Conservation (phyloP, 2,113 vertebrate species). For the Brachionichthys hirsutus region DNA sequence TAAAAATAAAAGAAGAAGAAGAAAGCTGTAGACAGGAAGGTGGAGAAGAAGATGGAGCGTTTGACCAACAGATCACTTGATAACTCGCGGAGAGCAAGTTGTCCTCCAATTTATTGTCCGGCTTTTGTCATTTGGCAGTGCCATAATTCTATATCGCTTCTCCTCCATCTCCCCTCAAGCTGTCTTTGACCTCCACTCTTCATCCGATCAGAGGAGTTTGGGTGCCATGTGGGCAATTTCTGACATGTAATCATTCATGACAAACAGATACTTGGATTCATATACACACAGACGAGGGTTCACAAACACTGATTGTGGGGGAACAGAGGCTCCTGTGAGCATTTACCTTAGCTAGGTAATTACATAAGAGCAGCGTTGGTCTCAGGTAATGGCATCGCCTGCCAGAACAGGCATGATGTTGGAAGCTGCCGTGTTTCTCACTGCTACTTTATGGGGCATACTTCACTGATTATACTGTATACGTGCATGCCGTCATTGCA, state of each 20-base stretch:
- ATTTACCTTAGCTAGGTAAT: slow-evolving; percentile 56
- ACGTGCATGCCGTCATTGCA: background rate
- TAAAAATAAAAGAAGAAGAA: slow-evolving; percentile 63
- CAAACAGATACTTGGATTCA: slow-evolving; percentile 9
- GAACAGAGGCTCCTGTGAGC: slow-evolving; percentile 30
- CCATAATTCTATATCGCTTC: slow-evolving; percentile 9
- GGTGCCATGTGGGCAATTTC: background rate
- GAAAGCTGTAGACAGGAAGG: slow-evolving; percentile 8
- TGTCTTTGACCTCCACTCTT: slow-evolving; percentile 36
- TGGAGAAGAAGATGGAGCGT: no score
- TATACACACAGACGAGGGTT: slow-evolving; percentile 6
- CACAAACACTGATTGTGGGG: slow-evolving; percentile 18
- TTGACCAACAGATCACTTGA: no score
- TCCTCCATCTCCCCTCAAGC: slow-evolving; percentile 9
- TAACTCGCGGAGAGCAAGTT: slow-evolving; percentile 25
- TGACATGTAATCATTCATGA: no score
- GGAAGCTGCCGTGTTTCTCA: slow-evolving; percentile 7
- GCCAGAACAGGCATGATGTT: slow-evolving; percentile 26
- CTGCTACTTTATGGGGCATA: slow-evolving; percentile 20
- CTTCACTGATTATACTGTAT: slow-evolving; percentile 15
- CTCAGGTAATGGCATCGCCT: slow-evolving; percentile 46
- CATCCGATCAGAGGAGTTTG: slow-evolving; percentile 34
- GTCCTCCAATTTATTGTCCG: slow-evolving; percentile 42
- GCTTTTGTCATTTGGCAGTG: slow-evolving; percentile 18
- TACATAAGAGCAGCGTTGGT: slow-evolving; percentile 27